phyloP scores from a whole-genome alignment of 2,797 vertebrate genomes.

The Rhinogobio ventralis region DNA sequence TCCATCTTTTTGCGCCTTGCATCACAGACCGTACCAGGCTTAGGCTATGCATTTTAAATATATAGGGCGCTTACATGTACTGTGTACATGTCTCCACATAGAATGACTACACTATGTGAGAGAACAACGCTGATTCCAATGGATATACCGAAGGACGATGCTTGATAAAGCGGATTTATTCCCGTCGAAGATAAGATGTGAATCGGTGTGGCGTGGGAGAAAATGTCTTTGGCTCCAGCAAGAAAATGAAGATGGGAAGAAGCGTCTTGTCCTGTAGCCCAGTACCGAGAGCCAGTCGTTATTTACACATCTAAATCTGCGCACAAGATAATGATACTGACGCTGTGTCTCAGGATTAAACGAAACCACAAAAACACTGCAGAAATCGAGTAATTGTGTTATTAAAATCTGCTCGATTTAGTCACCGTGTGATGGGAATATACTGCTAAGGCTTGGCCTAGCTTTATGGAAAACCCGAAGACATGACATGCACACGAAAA shows the following conservation, averaged over 20 bases:
- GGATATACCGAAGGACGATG: slow-evolving; percentile 53
- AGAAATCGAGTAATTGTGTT: slow-evolving; percentile 27
- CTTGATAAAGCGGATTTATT: slow-evolving; percentile 37
- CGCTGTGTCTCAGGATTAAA: slow-evolving; percentile 41
- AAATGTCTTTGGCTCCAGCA: slow-evolving; percentile 51
- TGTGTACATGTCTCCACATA: slow-evolving; percentile 62
- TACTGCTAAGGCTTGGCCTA: slow-evolving; percentile 63
- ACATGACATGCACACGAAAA: slow-evolving; percentile 78
- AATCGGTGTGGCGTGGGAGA: slow-evolving; percentile 59
- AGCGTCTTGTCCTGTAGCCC: slow-evolving; percentile 63
- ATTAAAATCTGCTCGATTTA: slow-evolving; percentile 53
- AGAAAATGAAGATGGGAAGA: slow-evolving; percentile 62
- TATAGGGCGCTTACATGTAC: slow-evolving; percentile 64
- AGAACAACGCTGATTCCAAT: slow-evolving; percentile 53
- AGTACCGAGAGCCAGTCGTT: slow-evolving; percentile 53
- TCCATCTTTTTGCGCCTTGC: slow-evolving; percentile 46
- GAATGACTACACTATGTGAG: slow-evolving; percentile 64
- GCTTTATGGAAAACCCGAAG: slow-evolving; percentile 70
- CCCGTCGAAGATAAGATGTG: slow-evolving; percentile 51
- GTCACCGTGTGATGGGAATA: slow-evolving; percentile 65
- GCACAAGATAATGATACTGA: slow-evolving; percentile 52
- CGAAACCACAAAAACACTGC: slow-evolving; percentile 27
- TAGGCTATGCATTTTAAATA: slow-evolving; percentile 61
- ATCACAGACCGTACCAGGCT: slow-evolving; percentile 53
- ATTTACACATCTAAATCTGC: slow-evolving; percentile 56